A percentile compares a stretch with the other conserved stretches of the same genome.
These are phyloP conservation scores for Lepidurus apus DNA, from an alignment of 1,140 invertebrate genomes.

Conservation along the genomic window DNA sequence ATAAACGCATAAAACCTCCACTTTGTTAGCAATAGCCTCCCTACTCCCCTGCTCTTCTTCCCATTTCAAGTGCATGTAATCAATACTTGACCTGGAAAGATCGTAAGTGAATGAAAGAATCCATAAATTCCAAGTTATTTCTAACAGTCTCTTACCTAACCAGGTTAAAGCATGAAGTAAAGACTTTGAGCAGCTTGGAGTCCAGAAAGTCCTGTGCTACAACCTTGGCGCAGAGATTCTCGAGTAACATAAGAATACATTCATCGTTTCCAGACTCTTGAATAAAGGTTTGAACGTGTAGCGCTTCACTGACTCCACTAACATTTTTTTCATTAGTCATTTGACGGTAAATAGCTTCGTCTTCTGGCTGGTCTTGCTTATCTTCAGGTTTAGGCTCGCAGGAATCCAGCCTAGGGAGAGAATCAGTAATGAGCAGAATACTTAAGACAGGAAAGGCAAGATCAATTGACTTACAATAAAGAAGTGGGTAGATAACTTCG, in stretches of 20 bases:
- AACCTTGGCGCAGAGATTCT: not conserved
- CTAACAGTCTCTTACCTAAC: not conserved
- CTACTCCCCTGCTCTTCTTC: not conserved
- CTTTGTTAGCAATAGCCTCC: not conserved
- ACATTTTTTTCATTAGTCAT: not conserved
- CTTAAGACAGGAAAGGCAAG: no score
- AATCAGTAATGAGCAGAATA: no score
- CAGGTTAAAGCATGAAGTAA: not conserved
- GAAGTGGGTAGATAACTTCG: constrained; percentile 54
- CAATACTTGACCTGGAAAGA: not conserved
- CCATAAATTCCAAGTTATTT: no score
- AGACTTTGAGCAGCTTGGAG: not conserved
- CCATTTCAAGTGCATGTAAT: constrained; percentile 15
- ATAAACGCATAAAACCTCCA: constrained; percentile 6
- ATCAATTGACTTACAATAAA: constrained; percentile 47
- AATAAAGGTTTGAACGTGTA: not conserved
- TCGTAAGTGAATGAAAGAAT: not conserved
- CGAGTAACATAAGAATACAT: not conserved
- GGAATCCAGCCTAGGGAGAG: no score
- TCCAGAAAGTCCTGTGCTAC: not conserved
- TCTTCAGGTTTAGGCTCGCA: no score
- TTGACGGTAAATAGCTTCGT: no score
- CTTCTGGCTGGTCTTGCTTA: no score
- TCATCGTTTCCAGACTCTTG: not conserved
- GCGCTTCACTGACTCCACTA: not conserved